phyloP scores from a whole-genome alignment of 2,888 invertebrate genomes.

The Thymelicus sylvestris region DNA sequence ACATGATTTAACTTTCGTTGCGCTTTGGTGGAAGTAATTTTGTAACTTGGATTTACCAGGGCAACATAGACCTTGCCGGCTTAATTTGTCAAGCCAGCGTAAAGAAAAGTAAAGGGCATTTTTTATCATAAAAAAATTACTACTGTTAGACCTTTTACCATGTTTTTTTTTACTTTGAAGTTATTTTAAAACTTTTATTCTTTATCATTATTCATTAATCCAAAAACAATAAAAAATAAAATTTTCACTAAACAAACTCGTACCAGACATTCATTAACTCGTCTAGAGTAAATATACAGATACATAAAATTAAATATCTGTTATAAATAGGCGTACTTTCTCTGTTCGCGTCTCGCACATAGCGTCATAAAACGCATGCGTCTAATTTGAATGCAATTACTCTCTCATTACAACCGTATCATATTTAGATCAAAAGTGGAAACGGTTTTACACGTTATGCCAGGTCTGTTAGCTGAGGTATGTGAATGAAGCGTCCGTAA shows the following conservation, averaged over 20 bases:
- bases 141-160: too few species aligned
- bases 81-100: too few species aligned
- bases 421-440: slow-evolving; percentile 14
- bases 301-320: neutral
- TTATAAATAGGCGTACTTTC: slow-evolving; percentile 5
- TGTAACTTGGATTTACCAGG: too few species aligned
- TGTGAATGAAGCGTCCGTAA: neutral
- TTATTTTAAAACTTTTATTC: too few species aligned
- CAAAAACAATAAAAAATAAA: too few species aligned
- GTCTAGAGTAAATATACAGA: neutral
- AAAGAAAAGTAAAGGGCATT: too few species aligned
- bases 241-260: neutral
- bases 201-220: too few species aligned
- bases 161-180: too few species aligned
- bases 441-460: neutral
- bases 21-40: too few species aligned
- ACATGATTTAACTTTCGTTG: too few species aligned
- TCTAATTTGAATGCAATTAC: slow-evolving; percentile 1
- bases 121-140: too few species aligned
- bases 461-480: neutral
- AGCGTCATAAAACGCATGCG: neutral
- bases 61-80: too few species aligned
- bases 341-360: neutral
- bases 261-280: neutral
- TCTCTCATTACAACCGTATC: slow-evolving; percentile 5